Evolutionary conservation across 1,140 invertebrate species (phyloP), one percentile per base, ranked within the genome.

Genomic region (Zaprionus vittiger): DNA sequence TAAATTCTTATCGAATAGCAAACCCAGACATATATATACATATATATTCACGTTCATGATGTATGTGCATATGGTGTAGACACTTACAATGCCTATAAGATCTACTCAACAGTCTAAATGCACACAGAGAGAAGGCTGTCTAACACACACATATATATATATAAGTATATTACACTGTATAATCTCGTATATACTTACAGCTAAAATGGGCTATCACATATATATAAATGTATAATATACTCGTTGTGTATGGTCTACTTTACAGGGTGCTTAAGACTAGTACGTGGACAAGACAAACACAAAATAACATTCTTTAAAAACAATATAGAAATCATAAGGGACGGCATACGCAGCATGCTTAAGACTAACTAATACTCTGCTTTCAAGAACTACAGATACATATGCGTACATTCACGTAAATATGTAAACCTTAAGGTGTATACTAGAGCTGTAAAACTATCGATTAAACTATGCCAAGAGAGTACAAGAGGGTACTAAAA

Each of bases 311-410:
- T 66, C n/a, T 17, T 57, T 17, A 54, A 61, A 55, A 55, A 47
- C 31, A n/a, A 37, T 12, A 54, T 0, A 37, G 11, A 56, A 24
- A 55, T 41, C 34, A 57, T 54, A 52, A 52, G 20, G 4, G 24
- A 52, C 20, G 20, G 38, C 73, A 47, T 65, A 78, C 77, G 78
- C 80, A 84, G 57, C 83, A 87, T 89, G 80, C 80, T 79, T 89
- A 83, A 76, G 20, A 59, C 61, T 85, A 83, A 67, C 71, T 80
- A 87, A 73, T 24, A 68, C 64, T 64, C 57, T 34, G 24, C 52
- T 69, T 22, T 71, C 65, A 64, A 67, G n/a, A 14, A 63, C 67
- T 75, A 76, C 60, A 76, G 49, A 49, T 68, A 63, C 14, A 63
- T 61, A 44, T 31, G 26, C 54, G 17, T 63, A 20, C 15, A 59